These are phyloP conservation scores for Bovichtus diacanthus DNA, from an alignment of 2,797 vertebrate genomes.

Conservation along the genomic window DNA sequence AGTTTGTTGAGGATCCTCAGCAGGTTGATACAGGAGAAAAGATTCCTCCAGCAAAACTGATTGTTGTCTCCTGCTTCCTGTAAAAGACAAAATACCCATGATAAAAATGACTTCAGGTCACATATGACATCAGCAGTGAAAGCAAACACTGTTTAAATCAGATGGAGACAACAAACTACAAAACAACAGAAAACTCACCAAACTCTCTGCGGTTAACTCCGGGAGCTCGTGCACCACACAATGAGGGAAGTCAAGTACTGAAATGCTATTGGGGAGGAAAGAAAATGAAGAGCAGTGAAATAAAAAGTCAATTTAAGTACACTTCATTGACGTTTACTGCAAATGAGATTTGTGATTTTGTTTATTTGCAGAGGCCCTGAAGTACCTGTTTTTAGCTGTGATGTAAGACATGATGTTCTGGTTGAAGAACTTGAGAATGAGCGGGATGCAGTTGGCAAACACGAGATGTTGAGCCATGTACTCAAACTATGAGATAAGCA, in stretches of 20 bases:
- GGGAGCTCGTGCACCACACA: slow-evolving; percentile 96
- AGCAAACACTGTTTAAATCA: not conserved
- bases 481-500: slow-evolving; percentile 88
- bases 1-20: slow-evolving; percentile 98
- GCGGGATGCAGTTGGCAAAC: slow-evolving; percentile 98
- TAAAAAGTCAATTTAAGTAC: not conserved
- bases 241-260: slow-evolving; percentile 95
- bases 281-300: not conserved
- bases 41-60: slow-evolving; percentile 98
- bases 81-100: slow-evolving; percentile 17
- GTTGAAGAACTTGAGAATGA: slow-evolving; percentile 99
- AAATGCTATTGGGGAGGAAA: slow-evolving; percentile 87
- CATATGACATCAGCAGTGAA: not conserved
- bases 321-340: not conserved
- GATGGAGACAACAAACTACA: not conserved
- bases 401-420: slow-evolving; percentile 99
- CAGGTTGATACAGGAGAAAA: slow-evolving; percentile 98
- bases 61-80: slow-evolving; percentile 98
- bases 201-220: slow-evolving; percentile 95
- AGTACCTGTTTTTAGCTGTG: slow-evolving; percentile 98
- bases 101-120: not conserved
- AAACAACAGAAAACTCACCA: slow-evolving; percentile 84
- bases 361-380: not conserved
- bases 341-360: not conserved
- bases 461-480: slow-evolving; percentile 99